These are phyloP conservation scores for Embiotoca jacksoni DNA, from an alignment of 2,113 vertebrate genomes.

Conservation along the genomic window DNA sequence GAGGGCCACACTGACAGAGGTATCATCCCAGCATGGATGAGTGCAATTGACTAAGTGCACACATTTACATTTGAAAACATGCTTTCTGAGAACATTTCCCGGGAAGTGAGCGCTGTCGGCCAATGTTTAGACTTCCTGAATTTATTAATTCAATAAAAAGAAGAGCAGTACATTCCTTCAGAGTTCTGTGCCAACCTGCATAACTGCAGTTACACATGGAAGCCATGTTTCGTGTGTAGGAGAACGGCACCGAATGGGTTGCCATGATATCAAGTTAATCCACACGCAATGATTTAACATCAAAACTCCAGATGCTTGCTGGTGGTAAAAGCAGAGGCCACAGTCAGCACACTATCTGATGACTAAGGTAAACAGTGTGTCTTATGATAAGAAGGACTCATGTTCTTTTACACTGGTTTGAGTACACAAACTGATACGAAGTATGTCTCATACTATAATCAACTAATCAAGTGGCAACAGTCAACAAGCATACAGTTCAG, in stretches of 20 bases:
- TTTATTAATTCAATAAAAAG: slow-evolving; percentile 73
- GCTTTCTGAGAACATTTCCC: slow-evolving; percentile 45
- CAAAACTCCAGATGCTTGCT: slow-evolving; percentile 45
- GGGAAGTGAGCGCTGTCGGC: slow-evolving; percentile 41
- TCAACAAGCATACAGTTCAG: slow-evolving; percentile 15
- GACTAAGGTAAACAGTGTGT: slow-evolving; percentile 54
- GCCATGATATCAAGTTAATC: slow-evolving; percentile 64
- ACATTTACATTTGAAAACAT: slow-evolving; percentile 31
- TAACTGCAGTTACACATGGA: slow-evolving; percentile 64
- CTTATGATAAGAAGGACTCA: slow-evolving; percentile 20
- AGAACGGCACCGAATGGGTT: slow-evolving; percentile 45
- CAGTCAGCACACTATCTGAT: slow-evolving; percentile 38
- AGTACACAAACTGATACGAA: slow-evolving; percentile 56
- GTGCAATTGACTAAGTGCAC: slow-evolving; percentile 50
- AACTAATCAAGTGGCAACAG: slow-evolving; percentile 55
- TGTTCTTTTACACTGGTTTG: slow-evolving; percentile 54
- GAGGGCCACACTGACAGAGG: slow-evolving; percentile 78
- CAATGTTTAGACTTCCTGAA: slow-evolving; percentile 72
- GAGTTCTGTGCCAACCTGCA: slow-evolving; percentile 68
- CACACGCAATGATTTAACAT: slow-evolving; percentile 66
- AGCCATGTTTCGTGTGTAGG: slow-evolving; percentile 42
- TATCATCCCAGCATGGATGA: slow-evolving; percentile 60
- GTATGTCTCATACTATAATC: slow-evolving; percentile 48
- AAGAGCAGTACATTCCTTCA: slow-evolving; percentile 63
- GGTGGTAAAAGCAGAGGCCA: slow-evolving; percentile 28